Percentiles rank a stretch among this genome's conserved stretches.
Evolutionary conservation across 2,888 invertebrate species (phyloP).

Genomic region (Athripsodes cinereus): DNA sequence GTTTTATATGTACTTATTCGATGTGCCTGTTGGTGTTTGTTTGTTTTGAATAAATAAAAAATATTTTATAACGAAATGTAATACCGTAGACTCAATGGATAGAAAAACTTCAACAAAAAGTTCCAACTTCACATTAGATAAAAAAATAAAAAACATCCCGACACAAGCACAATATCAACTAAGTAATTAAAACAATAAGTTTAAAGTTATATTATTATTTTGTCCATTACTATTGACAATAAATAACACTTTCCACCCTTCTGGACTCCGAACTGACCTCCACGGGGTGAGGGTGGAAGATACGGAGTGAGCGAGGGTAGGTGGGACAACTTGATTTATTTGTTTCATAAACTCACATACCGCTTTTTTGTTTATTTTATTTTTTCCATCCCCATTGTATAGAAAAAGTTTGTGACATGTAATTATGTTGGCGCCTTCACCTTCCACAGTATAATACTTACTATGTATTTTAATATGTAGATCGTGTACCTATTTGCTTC

Average conservation of each 20-base stretch:
- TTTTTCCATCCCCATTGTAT: slow-evolving; percentile 11
- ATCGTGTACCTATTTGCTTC: too few species aligned
- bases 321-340: slow-evolving; percentile 22
- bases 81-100: too few species aligned
- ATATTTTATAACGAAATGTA: too few species aligned
- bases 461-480: too few species aligned
- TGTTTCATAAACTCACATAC: slow-evolving; percentile 24
- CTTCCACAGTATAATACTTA: background rate
- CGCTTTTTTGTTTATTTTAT: slow-evolving; percentile 21
- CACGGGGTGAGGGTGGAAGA: background rate
- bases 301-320: too few species aligned
- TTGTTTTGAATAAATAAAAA: too few species aligned
- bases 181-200: slow-evolving; percentile 25
- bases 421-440: slow-evolving; percentile 10
- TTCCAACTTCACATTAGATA: too few species aligned
- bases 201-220: background rate
- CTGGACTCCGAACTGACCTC: slow-evolving; percentile 8
- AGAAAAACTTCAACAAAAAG: too few species aligned
- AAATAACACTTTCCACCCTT: background rate
- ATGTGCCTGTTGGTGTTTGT: too few species aligned
- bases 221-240: slow-evolving; percentile 1
- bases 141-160: too few species aligned
- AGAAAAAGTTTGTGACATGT: slow-evolving; percentile 11
- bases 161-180: too few species aligned
- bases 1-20: too few species aligned